Evolutionary conservation across 2,888 invertebrate species (phyloP), one percentile per base, ranked within the genome.

Genomic region (Patella caerulea): DNA sequence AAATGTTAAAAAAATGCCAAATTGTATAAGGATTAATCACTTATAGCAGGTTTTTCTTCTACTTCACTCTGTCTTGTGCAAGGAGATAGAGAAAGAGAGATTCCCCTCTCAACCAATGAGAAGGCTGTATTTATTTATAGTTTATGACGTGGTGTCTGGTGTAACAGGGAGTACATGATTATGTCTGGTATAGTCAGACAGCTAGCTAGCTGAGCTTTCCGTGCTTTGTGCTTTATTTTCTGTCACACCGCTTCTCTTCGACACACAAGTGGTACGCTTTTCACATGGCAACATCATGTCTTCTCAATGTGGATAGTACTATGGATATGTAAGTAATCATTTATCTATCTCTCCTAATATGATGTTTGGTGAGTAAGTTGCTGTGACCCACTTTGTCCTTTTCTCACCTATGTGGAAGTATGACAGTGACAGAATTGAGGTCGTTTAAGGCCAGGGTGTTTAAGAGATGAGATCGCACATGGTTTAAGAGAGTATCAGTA

Each of bases 81-180:
- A 65, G 24, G 65, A 15, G 65, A 24, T 65, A 24, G 65, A 65
- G 74, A 59, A 65, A 52, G 74, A 74, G 74, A 69, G 69, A 69
- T 65, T 65, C 69, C 74, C 69, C 69, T 45, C 17, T 74, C 34
- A 74, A 65, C 74, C 74, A 74, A 74, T 74, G 65, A 74, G 74
- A 52, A 74, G 19, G 52, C 52, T 24, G 34, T 52, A 65, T 74
- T 65, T 74, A 74, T 65, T 34, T 59, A 65, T 74, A 74, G 74
- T 24, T 69, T 65, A 74, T 74, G 74, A 74, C 74, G 74, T 74
- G 59, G 74, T 55, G 74, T 74, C 74, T 74, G 74, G 74, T 73
- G 73, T 65, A 65, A 65, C 59, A 74, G 65, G 56, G 74, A 69
- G 59, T 74, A 59, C 74, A 74, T 69, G 74, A 53, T 74, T 52